Base-by-base conservation (phyloP, 2,797 vertebrate species). In the Neomorphus geoffroyi region DNA sequence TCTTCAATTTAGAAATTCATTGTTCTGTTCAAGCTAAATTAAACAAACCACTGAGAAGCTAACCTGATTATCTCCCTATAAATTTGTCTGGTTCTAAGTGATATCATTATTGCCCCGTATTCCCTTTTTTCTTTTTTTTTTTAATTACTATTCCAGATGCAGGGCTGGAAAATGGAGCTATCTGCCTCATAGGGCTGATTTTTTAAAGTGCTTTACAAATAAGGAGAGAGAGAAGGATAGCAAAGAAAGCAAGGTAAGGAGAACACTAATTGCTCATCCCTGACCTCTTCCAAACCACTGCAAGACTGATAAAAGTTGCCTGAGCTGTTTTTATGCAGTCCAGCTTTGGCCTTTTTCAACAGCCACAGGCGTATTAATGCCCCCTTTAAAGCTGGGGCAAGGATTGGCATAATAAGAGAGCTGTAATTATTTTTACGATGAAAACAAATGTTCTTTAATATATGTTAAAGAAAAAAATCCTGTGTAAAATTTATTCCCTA, bases 371-470 rank as follows among this genome's bases (percentile, higher is more conserved):
- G 13, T 51, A 72, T 26, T 72, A 80, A 71, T 58, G 21, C 6
- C 37, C 23, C 7, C 37, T 62, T 86, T 78, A 69, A 61, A 74
- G 35, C n/a, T 53, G 11, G 22, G 35, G 30, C 27, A 86, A 58
- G 57, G 43, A 22, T 39, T 37, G 21, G 33, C 85, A 93, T 56
- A 80, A 27, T 54, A 82, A 41, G 23, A 73, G 11, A 78, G 13
- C n/a, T 33, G 21, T 33, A 57, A 28, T 32, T 56, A 5, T n/a
- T 17, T 37, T 32, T 21, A 18, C 4, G 19, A 80, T 35, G 39
- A 84, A 92, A 94, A 92, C 70, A 93, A 82, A 91, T 62, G 1
- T 48, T 82, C 16, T 71, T 86, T 80, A 80, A 83, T 65, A 83
- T 60, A 79, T 2, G 0, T 43, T 37, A 5, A 30, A 74, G 69